A percentile compares a stretch with the other conserved stretches of the same genome.
Conservation (phyloP, 2,888 invertebrate genomes). For the Diloba caeruleocephala region DNA sequence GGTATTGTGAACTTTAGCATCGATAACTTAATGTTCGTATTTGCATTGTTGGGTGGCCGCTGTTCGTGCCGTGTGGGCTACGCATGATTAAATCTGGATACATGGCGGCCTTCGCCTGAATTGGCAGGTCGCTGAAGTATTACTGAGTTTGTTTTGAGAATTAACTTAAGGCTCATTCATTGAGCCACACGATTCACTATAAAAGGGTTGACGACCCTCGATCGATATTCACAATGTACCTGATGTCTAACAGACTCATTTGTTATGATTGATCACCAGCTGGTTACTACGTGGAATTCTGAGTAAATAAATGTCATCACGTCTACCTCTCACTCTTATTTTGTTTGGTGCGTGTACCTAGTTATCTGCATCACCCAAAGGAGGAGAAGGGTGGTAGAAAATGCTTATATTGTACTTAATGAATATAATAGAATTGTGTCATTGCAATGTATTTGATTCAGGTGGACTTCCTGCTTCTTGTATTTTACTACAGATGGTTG, state of each 20-base stretch:
- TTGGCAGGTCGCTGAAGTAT: conserved; percentile 40
- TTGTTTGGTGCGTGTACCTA: too few relatives aligned
- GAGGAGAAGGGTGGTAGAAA: too few relatives aligned
- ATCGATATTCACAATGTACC: conserved; percentile 7
- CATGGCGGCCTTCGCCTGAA: conserved; percentile 52
- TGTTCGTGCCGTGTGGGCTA: conserved; percentile 25
- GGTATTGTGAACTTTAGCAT: conserved; percentile 15
- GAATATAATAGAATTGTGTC: too few relatives aligned
- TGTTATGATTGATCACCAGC: too few relatives aligned
- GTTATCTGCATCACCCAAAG: too few relatives aligned
- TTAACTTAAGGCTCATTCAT: background rate
- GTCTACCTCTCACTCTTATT: too few relatives aligned
- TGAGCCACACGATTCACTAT: conserved; percentile 10
- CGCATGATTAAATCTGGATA: conserved; percentile 54
- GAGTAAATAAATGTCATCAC: too few relatives aligned
- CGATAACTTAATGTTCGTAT: conserved; percentile 3
- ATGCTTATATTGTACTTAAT: too few relatives aligned
- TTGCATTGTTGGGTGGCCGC: conserved; percentile 9
- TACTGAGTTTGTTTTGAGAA: conserved; percentile 9
- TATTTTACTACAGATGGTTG: too few relatives aligned
- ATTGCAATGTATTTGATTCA: too few relatives aligned
- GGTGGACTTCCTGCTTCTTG: too few relatives aligned
- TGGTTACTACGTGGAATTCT: too few relatives aligned
- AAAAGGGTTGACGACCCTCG: conserved; percentile 18
- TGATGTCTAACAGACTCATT: background rate